Evolutionary conservation across 2,113 vertebrate species (phyloP).

Genomic region (Chionis minor): DNA sequence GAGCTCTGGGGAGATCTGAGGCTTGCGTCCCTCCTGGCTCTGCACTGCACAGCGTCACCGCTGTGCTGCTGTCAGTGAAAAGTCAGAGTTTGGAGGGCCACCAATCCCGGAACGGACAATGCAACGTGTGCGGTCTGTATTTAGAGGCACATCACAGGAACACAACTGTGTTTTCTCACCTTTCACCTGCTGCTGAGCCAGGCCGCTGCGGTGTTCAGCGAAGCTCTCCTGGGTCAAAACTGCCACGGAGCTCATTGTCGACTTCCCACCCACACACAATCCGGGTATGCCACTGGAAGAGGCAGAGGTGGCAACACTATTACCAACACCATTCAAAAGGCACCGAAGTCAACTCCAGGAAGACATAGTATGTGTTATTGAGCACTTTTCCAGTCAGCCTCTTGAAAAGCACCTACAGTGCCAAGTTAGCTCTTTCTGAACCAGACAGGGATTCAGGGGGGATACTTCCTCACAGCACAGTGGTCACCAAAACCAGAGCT

Average conservation of each 20-base stretch:
- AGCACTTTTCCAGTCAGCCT: neutral
- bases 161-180: slow-evolving; percentile 69
- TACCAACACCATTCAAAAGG: neutral
- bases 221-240: slow-evolving; percentile 99
- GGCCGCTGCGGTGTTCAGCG: slow-evolving; percentile 96
- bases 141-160: neutral
- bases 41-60: neutral
- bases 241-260: slow-evolving; percentile 99
- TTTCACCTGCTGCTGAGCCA: slow-evolving; percentile 89
- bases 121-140: neutral
- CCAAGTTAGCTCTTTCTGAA: neutral
- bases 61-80: neutral
- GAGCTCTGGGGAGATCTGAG: neutral
- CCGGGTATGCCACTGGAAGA: slow-evolving; percentile 89
- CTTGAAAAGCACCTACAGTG: neutral
- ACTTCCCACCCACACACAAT: slow-evolving; percentile 91
- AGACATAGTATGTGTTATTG: neutral
- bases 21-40: neutral
- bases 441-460: neutral
- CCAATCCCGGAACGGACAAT: neutral
- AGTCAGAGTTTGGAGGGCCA: neutral
- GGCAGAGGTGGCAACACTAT: neutral
- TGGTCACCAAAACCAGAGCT: neutral
- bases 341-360: neutral
- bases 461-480: neutral